Evolutionary conservation across 2,113 vertebrate species (phyloP).

Genomic region (Myotis yumanensis): DNA sequence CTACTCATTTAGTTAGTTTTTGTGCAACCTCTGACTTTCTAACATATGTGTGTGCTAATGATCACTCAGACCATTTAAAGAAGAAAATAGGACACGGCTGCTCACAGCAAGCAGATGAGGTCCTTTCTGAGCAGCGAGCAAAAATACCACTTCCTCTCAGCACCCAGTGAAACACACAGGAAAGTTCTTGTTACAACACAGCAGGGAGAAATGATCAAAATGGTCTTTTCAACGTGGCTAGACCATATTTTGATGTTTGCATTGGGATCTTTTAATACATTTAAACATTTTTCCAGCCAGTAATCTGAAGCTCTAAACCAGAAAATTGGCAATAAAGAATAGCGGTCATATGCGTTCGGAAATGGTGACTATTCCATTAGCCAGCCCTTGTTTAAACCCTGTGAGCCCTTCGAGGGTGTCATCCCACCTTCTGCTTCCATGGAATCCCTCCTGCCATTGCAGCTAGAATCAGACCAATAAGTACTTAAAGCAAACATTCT

Average conservation of each 20-base stretch:
- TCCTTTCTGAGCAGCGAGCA: background rate
- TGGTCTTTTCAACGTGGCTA: background rate
- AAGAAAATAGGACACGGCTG: background rate
- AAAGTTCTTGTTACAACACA: background rate
- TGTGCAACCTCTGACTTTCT: background rate
- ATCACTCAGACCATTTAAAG: background rate
- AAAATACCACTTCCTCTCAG: background rate
- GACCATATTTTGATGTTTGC: background rate
- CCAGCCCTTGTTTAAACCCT: background rate
- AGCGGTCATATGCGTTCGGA: background rate
- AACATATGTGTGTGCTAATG: background rate
- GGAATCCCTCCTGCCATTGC: background rate
- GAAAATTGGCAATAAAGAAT: background rate
- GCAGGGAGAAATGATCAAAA: conserved; percentile 17
- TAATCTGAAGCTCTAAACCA: background rate
- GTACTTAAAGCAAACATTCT: conserved; percentile 41
- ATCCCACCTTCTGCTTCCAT: conserved; percentile 11
- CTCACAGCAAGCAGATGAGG: background rate
- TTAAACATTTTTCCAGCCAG: conserved; percentile 35
- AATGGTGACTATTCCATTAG: background rate
- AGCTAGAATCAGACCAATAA: background rate
- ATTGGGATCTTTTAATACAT: background rate
- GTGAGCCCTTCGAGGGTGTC: background rate
- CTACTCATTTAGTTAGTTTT: background rate
- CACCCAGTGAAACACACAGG: background rate